Percentiles rank a stretch among this genome's conserved stretches.
Evolutionary conservation across 1,140 invertebrate species (phyloP).

Genomic region (Heliconius melpomene): DNA sequence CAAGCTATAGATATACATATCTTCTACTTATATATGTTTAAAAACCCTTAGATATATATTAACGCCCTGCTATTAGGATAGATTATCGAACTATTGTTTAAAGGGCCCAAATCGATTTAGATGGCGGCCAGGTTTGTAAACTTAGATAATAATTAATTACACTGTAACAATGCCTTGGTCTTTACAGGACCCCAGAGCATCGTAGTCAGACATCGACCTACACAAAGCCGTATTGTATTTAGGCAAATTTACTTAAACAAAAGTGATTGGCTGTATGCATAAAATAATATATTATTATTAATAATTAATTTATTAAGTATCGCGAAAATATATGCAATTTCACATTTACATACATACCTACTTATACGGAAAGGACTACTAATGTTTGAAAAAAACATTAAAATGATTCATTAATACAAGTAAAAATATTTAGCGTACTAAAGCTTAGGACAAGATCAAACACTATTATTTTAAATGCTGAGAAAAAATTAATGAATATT

Average conservation of each 20-base stretch:
- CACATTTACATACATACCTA: no score
- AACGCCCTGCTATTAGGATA: conserved; percentile 10
- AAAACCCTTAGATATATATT: background rate
- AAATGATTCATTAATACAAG: background rate
- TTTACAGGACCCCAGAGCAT: conserved; percentile 56
- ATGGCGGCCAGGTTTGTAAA: background rate
- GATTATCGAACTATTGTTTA: conserved; percentile 18
- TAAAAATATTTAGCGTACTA: no score
- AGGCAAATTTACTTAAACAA: conserved; percentile 18
- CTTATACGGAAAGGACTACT: no score
- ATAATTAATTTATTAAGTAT: background rate
- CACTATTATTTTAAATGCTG: no score
- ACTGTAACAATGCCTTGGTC: conserved; percentile 47
- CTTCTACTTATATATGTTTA: background rate
- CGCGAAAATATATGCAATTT: no score
- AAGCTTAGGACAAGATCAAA: no score
- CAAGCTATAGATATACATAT: background rate
- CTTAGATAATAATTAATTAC: conserved; percentile 59
- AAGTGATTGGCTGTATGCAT: background rate
- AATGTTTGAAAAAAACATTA: no score
- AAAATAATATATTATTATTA: background rate
- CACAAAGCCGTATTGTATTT: conserved; percentile 60
- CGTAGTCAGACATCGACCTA: conserved; percentile 43
- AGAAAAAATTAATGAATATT: no score
- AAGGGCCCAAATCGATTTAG: conserved; percentile 18